Conservation (phyloP, 2,888 invertebrate species). For the Thelaira solivaga region DNA sequence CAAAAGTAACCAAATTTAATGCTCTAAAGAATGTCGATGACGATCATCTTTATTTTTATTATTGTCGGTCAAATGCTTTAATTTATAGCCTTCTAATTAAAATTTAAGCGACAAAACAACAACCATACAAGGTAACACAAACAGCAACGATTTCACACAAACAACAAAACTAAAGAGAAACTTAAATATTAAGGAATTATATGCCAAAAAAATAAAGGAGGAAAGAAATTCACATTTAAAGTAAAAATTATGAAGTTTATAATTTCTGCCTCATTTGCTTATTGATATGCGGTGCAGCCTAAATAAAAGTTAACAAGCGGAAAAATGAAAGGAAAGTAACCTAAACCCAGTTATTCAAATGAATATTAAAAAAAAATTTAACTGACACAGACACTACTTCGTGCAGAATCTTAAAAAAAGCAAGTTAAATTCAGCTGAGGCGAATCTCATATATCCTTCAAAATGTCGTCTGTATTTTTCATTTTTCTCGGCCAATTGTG, state of each 20-base stretch:
- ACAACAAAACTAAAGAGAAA: neutral
- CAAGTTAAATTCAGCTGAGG: no score
- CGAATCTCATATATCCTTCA: no score
- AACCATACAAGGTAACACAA: slow-evolving; percentile 28
- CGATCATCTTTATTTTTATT: slow-evolving; percentile 25
- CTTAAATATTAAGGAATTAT: neutral
- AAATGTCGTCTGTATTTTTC: no score
- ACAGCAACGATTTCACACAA: no score
- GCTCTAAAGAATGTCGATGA: slow-evolving; percentile 6
- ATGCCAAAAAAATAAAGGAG: neutral
- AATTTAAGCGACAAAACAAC: slow-evolving; percentile 57
- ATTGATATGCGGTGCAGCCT: slow-evolving; percentile 50
- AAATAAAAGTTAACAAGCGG: slow-evolving; percentile 19
- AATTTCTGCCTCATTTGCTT: slow-evolving; percentile 61
- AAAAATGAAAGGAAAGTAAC: neutral
- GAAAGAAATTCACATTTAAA: slow-evolving; percentile 24
- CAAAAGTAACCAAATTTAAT: no score
- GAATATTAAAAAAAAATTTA: neutral
- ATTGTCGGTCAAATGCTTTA: slow-evolving; percentile 68
- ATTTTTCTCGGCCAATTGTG: no score
- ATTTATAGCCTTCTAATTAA: slow-evolving; percentile 74
- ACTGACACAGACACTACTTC: no score
- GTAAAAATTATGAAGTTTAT: slow-evolving; percentile 46
- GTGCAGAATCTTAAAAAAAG: no score
- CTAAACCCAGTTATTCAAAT: neutral